Evolutionary conservation across 2,113 vertebrate species (phyloP).

Genomic region (Hymenochirus boettgeri): DNA sequence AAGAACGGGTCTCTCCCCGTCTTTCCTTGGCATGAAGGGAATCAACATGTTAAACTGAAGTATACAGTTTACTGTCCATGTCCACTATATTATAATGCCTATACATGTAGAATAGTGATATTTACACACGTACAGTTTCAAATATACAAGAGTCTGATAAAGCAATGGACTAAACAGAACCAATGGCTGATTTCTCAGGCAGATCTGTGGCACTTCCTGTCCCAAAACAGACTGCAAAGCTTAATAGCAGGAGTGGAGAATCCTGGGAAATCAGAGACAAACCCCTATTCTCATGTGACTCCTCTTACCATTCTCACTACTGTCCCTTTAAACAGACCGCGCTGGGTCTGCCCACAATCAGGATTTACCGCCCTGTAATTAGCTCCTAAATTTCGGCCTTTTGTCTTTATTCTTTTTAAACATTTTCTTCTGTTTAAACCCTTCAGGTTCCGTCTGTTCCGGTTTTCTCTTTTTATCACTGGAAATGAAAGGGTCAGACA

Average conservation of each 20-base stretch:
- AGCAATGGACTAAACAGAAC: too few relatives aligned
- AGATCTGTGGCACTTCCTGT: neutral
- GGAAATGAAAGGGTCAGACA: constrained; percentile 30
- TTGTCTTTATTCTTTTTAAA: constrained; percentile 71
- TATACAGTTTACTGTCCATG: too few relatives aligned
- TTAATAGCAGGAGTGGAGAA: neutral
- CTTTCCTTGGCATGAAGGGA: too few relatives aligned
- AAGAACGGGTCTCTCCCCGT: too few relatives aligned
- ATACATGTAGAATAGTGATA: too few relatives aligned
- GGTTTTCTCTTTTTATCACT: constrained; percentile 90
- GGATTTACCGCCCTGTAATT: neutral
- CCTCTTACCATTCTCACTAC: neutral
- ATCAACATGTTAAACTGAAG: too few relatives aligned
- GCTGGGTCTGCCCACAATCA: neutral
- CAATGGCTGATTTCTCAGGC: neutral
- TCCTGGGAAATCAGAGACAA: neutral
- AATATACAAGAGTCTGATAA: neutral
- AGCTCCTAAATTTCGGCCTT: constrained; percentile 63
- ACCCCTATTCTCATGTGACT: neutral
- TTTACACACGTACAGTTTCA: neutral
- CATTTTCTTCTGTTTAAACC: constrained; percentile 69
- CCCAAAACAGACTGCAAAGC: too few relatives aligned
- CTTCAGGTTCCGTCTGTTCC: constrained; percentile 51
- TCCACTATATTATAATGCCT: too few relatives aligned
- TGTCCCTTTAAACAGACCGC: neutral